These are phyloP conservation scores for Brachyrhaphis roseni DNA, from an alignment of 2,797 vertebrate genomes.

Conservation along the genomic window DNA sequence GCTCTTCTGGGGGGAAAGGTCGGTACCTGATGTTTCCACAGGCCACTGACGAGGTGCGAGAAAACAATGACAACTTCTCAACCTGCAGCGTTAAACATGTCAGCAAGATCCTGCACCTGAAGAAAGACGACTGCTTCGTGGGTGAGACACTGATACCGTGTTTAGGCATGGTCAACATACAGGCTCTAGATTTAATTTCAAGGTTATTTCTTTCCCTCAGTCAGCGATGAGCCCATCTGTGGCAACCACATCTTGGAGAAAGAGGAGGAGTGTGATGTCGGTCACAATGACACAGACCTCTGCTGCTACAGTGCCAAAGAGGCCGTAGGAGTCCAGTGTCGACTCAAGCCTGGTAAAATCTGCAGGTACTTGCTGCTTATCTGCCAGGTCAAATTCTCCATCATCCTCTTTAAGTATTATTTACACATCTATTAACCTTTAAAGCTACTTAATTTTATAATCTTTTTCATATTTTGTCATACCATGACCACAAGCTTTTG, in stretches of 20 bases:
- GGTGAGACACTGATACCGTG: slow-evolving; percentile 69
- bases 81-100: slow-evolving; percentile 80
- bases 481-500: not conserved
- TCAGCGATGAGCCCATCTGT: slow-evolving; percentile 85
- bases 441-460: not conserved
- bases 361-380: slow-evolving; percentile 80
- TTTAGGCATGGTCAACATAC: not conserved
- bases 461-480: not conserved
- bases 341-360: slow-evolving; percentile 73
- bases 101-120: slow-evolving; percentile 71
- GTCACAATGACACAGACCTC: slow-evolving; percentile 70
- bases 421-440: not conserved
- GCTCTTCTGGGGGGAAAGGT: slow-evolving; percentile 72
- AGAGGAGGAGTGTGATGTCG: slow-evolving; percentile 86
- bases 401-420: not conserved
- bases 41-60: slow-evolving; percentile 76
- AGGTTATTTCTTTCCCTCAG: slow-evolving; percentile 59
- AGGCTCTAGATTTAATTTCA: not conserved
- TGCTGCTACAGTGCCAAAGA: slow-evolving; percentile 83
- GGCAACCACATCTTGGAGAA: slow-evolving; percentile 85
- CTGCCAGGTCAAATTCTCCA: not conserved
- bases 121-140: slow-evolving; percentile 85
- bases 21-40: slow-evolving; percentile 87
- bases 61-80: slow-evolving; percentile 86
- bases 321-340: slow-evolving; percentile 71